Base-by-base conservation (phyloP, 2,888 invertebrate species). In the Erpobdella octoculata region DNA sequence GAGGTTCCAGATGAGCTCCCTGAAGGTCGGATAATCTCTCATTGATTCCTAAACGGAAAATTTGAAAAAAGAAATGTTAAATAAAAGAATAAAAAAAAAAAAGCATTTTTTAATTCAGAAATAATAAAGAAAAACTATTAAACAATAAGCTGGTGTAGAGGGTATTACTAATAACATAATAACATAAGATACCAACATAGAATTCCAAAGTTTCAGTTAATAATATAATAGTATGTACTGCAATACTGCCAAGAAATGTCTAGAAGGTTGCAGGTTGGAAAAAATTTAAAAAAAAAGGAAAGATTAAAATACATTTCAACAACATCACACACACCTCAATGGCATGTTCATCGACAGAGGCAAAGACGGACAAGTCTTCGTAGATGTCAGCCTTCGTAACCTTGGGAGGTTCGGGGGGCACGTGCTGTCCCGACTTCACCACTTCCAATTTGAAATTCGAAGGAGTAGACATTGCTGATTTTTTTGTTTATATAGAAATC, bases 331-430 rank as follows among this genome's bases (percentile, higher is more conserved):
- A n/a, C n/a, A 81, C 82, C 78, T 79, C 77, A 70, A 82, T 79
- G 46, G 82, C 82, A 76, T 82, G 82, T 71, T 79, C 78, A 74
- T 83, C 83, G 31, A 82, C 77, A 69, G 77, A 76, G 59, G 78
- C 75, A 76, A 83, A 83, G 75, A 81, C 81, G 53, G 78, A 76
- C 8, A 81, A 80, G 71, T 81, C 81, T 33, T 79, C 75, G 78
- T 83, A 83, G 72, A 83, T 79, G 74, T 82, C 80, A 73, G 79
- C 78, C 78, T 83, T 83, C 67, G 81, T 76, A 78, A 79, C 81
- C 8, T 79, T 77, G 9, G 83, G 80, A 35, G 81, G 79, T 18
- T 76, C 74, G 0, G 83, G 81, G 6, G 77, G 78, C 0, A 81
- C 80, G 69, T 78, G 77, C 73, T 78, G 77, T 62, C 76, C 77